Conservation (phyloP, 2,888 invertebrate genomes). For the Sipha maydis region DNA sequence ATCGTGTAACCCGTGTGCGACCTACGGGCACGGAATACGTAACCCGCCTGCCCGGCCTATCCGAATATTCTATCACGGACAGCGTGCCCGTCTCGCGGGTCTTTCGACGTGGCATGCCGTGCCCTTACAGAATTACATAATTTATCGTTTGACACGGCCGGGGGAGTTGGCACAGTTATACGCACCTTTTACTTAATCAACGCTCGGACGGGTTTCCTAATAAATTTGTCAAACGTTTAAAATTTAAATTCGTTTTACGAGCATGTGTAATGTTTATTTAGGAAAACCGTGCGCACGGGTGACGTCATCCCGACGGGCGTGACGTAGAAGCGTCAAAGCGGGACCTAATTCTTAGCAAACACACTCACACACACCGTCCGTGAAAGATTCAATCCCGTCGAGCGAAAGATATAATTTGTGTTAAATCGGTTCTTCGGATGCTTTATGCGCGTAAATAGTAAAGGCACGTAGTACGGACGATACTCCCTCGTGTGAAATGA, state of each 20-base stretch:
- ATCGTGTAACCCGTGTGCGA: background rate
- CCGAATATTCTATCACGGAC: no score
- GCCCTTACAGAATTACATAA: background rate
- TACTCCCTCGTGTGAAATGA: no score
- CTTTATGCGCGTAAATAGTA: no score
- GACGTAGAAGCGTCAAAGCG: background rate
- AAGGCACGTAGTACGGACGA: no score
- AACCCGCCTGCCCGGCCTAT: background rate
- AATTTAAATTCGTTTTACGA: background rate
- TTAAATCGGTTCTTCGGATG: no score
- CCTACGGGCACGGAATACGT: background rate
- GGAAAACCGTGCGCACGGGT: background rate
- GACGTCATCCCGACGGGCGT: background rate
- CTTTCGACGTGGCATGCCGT: no score
- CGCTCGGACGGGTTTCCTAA: background rate
- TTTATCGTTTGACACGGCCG: slow-evolving; percentile 1
- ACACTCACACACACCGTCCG: no score
- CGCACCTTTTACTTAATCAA: slow-evolving; percentile 13
- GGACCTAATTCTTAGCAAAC: background rate
- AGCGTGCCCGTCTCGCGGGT: no score
- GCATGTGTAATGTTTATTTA: background rate
- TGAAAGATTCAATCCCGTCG: background rate
- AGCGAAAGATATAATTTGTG: background rate
- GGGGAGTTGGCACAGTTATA: background rate
- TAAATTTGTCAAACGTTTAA: background rate